These are phyloP conservation scores for Psettodes erumei DNA, from an alignment of 2,113 vertebrate genomes.

Conservation along the genomic window DNA sequence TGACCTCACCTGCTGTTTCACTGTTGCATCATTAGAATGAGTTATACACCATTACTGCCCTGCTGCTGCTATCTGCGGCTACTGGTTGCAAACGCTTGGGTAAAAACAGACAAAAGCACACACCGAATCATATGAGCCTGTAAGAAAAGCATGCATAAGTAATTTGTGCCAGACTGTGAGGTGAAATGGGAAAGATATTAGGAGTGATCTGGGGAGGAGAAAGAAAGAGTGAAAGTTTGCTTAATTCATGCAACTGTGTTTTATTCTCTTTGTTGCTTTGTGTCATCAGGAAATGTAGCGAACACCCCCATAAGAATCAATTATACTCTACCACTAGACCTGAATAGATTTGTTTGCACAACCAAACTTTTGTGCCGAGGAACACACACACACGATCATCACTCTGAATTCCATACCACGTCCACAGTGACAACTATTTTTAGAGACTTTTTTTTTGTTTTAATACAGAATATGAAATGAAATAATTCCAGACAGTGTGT, in stretches of 20 bases:
- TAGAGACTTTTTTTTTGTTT: not conserved
- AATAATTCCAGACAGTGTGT: not conserved
- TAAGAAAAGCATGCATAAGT: conserved; percentile 65
- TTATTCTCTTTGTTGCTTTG: conserved; percentile 9
- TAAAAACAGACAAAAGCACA: not conserved
- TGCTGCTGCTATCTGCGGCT: conserved; percentile 46
- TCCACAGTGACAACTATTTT: not conserved
- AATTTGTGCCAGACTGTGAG: conserved; percentile 47
- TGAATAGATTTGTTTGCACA: not conserved
- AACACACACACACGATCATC: not conserved
- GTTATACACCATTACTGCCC: conserved; percentile 65
- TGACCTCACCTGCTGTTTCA: conserved; percentile 74
- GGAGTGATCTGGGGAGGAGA: conserved; percentile 11
- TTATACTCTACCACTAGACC: not conserved
- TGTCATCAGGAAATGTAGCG: not conserved
- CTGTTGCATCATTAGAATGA: conserved; percentile 68
- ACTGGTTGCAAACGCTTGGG: conserved; percentile 36
- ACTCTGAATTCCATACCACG: not conserved
- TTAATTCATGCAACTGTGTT: not conserved
- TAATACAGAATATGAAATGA: not conserved
- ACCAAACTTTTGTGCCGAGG: not conserved
- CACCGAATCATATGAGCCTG: conserved; percentile 44
- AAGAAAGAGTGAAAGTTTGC: conserved; percentile 2
- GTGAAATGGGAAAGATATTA: conserved; percentile 36
- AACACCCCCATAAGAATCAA: not conserved